These are phyloP conservation scores for Andrena dorsata DNA, from an alignment of 2,888 invertebrate species.

Conservation along the genomic window DNA sequence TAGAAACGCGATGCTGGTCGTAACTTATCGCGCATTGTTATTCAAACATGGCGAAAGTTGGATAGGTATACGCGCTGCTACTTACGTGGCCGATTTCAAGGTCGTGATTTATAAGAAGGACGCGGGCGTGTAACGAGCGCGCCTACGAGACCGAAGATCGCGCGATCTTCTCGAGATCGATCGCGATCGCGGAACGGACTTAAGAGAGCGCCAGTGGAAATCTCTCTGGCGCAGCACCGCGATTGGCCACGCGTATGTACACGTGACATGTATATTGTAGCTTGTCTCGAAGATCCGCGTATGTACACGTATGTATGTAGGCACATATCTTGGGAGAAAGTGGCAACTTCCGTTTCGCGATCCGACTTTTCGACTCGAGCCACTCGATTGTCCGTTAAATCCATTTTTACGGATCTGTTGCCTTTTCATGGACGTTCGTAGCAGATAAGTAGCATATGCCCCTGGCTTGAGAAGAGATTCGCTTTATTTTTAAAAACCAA, in stretches of 20 bases:
- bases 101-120: conserved; percentile 66
- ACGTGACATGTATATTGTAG: too few species aligned
- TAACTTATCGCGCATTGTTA: conserved; percentile 49
- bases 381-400: neutral
- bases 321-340: conserved; percentile 31
- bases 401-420: neutral
- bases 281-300: too few species aligned
- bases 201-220: conserved; percentile 25
- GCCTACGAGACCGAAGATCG: conserved; percentile 8
- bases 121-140: conserved; percentile 21
- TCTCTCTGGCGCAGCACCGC: neutral
- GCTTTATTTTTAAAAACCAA: too few species aligned
- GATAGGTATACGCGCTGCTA: conserved; percentile 56
- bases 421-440: too few species aligned
- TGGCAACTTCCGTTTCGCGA: conserved; percentile 12
- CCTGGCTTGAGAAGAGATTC: too few species aligned
- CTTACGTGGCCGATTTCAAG: conserved; percentile 73
- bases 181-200: conserved; percentile 11
- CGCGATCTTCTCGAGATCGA: conserved; percentile 4
- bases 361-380: neutral
- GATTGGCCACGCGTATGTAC: too few species aligned
- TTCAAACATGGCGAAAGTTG: conserved; percentile 72
- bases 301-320: neutral
- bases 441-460: too few species aligned
- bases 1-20: neutral